Evolutionary conservation across 64 coral and sea anemone species (phyloP).

Genomic region (Exaiptasia diaphana): DNA sequence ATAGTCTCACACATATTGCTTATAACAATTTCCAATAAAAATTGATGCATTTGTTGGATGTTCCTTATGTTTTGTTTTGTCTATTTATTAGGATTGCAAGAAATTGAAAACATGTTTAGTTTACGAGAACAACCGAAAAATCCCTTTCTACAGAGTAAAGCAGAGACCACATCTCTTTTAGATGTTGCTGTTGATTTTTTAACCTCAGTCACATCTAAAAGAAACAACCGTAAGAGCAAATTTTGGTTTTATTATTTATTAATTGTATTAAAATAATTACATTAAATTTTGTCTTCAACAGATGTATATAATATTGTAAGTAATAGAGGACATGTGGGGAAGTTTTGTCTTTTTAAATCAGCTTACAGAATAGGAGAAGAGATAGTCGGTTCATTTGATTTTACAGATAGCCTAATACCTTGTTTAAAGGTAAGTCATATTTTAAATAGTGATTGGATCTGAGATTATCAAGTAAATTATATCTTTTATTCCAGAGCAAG

Average conservation of each 20-base stretch:
- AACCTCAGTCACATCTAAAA: slow-evolving; percentile 74
- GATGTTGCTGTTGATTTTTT: slow-evolving; percentile 91
- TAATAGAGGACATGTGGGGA: slow-evolving; percentile 71
- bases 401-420: slow-evolving; percentile 62
- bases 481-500: too few species aligned
- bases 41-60: too few species aligned
- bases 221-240: slow-evolving; percentile 96
- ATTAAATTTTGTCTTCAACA: slow-evolving; percentile 11
- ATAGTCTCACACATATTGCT: neutral
- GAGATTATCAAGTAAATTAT: too few species aligned
- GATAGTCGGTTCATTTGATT: slow-evolving; percentile 96
- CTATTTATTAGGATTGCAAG: slow-evolving; percentile 65
- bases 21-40: too few species aligned
- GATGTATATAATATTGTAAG: slow-evolving; percentile 99
- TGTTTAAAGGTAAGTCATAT: slow-evolving; percentile 83
- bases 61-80: too few species aligned
- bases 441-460: too few species aligned
- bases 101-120: slow-evolving; percentile 49
- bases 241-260: neutral
- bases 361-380: slow-evolving; percentile 98
- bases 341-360: slow-evolving; percentile 94
- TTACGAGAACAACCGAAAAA: slow-evolving; percentile 46
- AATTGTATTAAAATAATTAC: neutral
- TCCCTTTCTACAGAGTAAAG: slow-evolving; percentile 83
- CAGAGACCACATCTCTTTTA: slow-evolving; percentile 64